Percentiles rank a stretch among this genome's conserved stretches.
phyloP scores from a whole-genome alignment of 1,140 invertebrate genomes.

The Chironomus striatipennis region DNA sequence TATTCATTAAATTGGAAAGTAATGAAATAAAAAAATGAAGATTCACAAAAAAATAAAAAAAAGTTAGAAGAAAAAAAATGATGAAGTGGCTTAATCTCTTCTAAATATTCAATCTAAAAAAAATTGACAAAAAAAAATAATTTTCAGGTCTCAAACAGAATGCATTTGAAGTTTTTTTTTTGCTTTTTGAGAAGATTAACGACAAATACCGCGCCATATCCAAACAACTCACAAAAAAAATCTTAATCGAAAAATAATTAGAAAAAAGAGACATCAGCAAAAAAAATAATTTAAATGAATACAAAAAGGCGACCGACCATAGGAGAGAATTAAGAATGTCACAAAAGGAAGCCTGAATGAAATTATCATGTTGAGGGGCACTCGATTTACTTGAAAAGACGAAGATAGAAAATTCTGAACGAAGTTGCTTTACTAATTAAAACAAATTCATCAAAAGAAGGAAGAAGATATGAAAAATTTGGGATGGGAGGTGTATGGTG shows the following conservation, averaged over 20 bases:
- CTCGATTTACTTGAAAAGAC: neutral
- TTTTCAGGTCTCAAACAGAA: neutral
- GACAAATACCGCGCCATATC: neutral
- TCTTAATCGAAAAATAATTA: conserved; percentile 19
- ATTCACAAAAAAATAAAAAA: neutral
- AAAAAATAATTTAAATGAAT: conserved; percentile 12
- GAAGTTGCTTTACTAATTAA: neutral
- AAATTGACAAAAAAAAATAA: neutral
- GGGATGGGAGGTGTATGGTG: neutral
- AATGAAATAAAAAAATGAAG: too few species aligned
- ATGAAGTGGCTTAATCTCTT: conserved; percentile 12
- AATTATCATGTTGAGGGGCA: neutral
- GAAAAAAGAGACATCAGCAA: neutral
- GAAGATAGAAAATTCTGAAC: too few species aligned
- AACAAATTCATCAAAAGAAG: conserved; percentile 17
- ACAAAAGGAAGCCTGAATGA: neutral
- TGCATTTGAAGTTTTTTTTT: neutral
- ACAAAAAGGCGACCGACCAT: neutral
- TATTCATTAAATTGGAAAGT: conserved; percentile 1
- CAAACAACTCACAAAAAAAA: neutral
- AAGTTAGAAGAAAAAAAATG: neutral
- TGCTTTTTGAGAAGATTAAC: neutral
- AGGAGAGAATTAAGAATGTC: neutral
- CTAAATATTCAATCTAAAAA: neutral
- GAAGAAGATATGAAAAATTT: neutral